Conservation (phyloP, 2,797 vertebrate genomes). For the Crax fasciolata region DNA sequence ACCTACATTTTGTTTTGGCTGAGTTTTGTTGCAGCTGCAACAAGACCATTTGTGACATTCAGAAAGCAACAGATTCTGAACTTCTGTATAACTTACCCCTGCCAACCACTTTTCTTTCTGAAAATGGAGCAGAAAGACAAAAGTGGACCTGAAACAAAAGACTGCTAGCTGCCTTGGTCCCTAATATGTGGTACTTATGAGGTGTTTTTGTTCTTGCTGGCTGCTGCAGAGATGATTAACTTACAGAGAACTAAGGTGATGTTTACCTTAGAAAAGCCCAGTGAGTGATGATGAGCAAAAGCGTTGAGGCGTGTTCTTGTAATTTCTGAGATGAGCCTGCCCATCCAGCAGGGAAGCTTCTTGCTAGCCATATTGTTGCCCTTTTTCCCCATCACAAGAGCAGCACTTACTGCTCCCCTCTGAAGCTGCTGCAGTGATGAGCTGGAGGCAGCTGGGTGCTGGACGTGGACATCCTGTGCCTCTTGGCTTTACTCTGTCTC, state of each 20-base stretch:
- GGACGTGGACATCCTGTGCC: accelerated
- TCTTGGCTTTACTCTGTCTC: accelerated
- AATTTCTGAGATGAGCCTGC: neutral
- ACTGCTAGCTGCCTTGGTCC: neutral
- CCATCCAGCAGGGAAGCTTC: neutral
- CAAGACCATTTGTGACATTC: conserved; percentile 1
- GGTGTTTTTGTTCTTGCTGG: conserved; percentile 27
- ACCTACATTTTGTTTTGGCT: conserved; percentile 42
- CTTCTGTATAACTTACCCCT: neutral
- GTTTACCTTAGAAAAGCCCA: conserved; percentile 32
- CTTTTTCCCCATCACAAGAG: accelerated
- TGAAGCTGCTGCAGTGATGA: neutral
- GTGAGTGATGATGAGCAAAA: conserved; percentile 13
- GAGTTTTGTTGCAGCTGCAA: conserved; percentile 37
- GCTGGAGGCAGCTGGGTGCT: neutral
- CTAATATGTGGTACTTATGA: neutral
- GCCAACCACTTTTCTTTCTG: conserved; percentile 48
- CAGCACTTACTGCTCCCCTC: neutral
- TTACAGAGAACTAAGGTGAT: conserved; percentile 45
- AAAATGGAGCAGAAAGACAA: conserved; percentile 27
- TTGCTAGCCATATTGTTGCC: neutral
- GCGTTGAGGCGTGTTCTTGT: neutral
- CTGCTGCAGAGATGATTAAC: conserved; percentile 53
- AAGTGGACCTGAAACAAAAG: conserved; percentile 47
- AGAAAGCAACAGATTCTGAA: conserved; percentile 34